phyloP scores from a whole-genome alignment of 2,888 invertebrate genomes.

The Heliothis peltigera region DNA sequence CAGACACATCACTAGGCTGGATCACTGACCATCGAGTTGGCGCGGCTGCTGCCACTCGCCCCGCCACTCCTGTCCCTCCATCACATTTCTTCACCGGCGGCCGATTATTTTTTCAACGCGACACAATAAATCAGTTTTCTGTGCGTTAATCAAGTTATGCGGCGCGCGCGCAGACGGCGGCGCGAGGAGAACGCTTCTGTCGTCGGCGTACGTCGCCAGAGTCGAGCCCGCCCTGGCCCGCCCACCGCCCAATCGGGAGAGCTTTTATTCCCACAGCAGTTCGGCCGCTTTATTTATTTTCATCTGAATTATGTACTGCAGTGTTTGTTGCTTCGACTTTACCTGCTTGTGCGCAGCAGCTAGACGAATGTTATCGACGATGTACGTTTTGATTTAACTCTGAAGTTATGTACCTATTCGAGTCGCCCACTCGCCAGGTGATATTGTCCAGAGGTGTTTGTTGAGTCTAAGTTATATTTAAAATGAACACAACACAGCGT shows the following conservation, averaged over 20 bases:
- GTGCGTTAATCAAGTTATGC: slow-evolving; percentile 80
- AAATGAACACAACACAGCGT: slow-evolving; percentile 32
- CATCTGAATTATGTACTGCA: slow-evolving; percentile 76
- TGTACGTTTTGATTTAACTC: slow-evolving; percentile 69
- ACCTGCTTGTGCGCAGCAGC: slow-evolving; percentile 62
- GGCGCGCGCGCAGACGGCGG: slow-evolving; percentile 81
- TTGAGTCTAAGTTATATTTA: slow-evolving; percentile 62
- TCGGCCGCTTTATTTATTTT: slow-evolving; percentile 75
- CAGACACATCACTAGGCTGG: slow-evolving; percentile 64
- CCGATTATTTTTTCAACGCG: slow-evolving; percentile 89
- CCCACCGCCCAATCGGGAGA: slow-evolving; percentile 79
- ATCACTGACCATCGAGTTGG: slow-evolving; percentile 85
- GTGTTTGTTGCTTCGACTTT: slow-evolving; percentile 68
- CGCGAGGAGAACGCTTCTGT: slow-evolving; percentile 92
- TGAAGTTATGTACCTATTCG: slow-evolving; percentile 55
- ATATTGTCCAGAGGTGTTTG: slow-evolving; percentile 60
- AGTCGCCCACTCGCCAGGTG: slow-evolving; percentile 53
- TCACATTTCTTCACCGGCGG: slow-evolving; percentile 82
- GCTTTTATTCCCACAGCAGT: slow-evolving; percentile 62
- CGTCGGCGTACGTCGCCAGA: slow-evolving; percentile 92
- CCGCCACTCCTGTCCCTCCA: slow-evolving; percentile 89
- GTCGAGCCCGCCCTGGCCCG: slow-evolving; percentile 70
- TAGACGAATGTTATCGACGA: slow-evolving; percentile 66
- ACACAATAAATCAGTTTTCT: slow-evolving; percentile 88
- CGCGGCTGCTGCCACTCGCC: slow-evolving; percentile 86